Evolutionary conservation across 1,140 invertebrate genomes (phyloP), one percentile per base, ranked within the genome.

Genomic region (Papilio dardanus): DNA sequence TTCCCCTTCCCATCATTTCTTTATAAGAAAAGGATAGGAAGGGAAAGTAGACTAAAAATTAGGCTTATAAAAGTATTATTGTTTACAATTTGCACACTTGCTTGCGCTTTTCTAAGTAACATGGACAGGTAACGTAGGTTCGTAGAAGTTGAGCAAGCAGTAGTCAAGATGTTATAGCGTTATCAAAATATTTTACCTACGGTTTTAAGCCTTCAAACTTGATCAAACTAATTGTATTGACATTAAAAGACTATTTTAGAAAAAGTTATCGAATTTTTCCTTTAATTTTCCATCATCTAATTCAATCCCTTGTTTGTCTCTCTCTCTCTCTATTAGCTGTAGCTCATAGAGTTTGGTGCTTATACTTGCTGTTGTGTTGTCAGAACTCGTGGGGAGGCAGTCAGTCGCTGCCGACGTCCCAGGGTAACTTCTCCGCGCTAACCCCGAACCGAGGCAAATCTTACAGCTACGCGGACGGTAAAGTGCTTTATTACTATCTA

Each of bases 381-480:
- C 24, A 62, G 54, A 28, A 62, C 54, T 30, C 54, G 24, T 62
- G 54, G 54, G 54, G 54, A 6, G 54, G 24, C 21, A 62, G 54
- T 62, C 54, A 62, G 24, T 62, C 54, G 54, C 12, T 62, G 24
- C 54, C 54, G 24, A 28, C 54, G 10, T 10, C 54, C 3, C 24
- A 28, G 54, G 30, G 54, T 28, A 10, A 62, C 8, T 28, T 30
- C 10, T 28, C 54, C 12, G 54, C 12, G 3, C 8, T 62, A 24
- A n/a, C 28, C 21, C 24, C 54, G 2, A 4, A 21, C 21, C 21
- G 54, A 62, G 21, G 12, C 54, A 62, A 24, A 28, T 62, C 21
- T 4, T 10, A 14, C 21, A 62, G 54, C 54, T 28, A 62, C 54
- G 54, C 10, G 14, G 54, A 62, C 14, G 54, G 54, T 62, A 28